These are phyloP conservation scores for Rhinichthys osculus DNA, from an alignment of 2,797 vertebrate species.

Conservation along the genomic window DNA sequence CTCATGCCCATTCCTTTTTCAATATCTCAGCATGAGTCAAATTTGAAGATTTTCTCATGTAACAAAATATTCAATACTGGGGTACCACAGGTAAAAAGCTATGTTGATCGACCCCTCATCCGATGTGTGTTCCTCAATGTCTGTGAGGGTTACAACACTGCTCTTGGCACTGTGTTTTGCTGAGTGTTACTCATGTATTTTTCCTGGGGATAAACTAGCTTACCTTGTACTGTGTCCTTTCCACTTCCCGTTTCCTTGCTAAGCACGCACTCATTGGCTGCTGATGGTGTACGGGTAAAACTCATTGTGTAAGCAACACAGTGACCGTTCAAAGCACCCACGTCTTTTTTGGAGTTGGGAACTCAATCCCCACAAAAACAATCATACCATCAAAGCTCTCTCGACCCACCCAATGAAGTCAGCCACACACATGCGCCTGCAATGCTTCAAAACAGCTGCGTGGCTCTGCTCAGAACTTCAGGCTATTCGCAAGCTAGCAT, in stretches of 20 bases:
- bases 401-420: conserved; percentile 38
- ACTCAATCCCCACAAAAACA: conserved; percentile 67
- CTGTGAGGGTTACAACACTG: not conserved
- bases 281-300: no score
- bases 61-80: not conserved
- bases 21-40: not conserved
- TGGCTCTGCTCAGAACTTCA: conserved; percentile 55
- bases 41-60: not conserved
- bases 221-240: conserved; percentile 6
- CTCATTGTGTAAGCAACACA: conserved; percentile 33
- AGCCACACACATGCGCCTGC: conserved; percentile 21
- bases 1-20: not conserved
- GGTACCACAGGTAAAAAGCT: not conserved
- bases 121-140: not conserved
- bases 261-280: conserved; percentile 5
- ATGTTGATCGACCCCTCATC: not conserved
- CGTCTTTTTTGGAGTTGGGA: conserved; percentile 64
- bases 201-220: not conserved
- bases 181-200: not conserved
- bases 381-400: conserved; percentile 47
- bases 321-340: conserved; percentile 54
- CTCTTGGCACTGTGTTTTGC: not conserved
- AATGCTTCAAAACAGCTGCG: conserved; percentile 69
- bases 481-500: conserved; percentile 51
- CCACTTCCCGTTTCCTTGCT: not conserved